Conservation (phyloP, 2,113 vertebrate genomes). For the Spilogale gracilis region DNA sequence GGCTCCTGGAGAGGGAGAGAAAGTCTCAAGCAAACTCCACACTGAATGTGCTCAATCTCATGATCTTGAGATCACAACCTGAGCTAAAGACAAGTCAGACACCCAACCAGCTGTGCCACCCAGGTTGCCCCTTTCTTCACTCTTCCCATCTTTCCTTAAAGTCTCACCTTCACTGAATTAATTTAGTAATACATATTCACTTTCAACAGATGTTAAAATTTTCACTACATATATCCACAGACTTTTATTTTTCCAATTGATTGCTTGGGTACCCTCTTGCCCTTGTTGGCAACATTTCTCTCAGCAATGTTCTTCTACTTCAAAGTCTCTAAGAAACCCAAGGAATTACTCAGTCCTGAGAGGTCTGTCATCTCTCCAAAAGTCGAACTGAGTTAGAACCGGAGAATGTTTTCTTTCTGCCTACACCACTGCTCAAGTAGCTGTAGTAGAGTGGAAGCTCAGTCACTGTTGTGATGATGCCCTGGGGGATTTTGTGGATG, state of each 20-base stretch:
- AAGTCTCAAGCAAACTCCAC: neutral
- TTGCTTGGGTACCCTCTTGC: neutral
- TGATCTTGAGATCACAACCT: neutral
- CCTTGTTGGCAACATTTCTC: neutral
- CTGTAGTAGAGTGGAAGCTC: neutral
- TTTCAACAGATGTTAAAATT: neutral
- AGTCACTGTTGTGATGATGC: neutral
- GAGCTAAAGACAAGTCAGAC: neutral
- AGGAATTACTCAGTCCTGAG: neutral
- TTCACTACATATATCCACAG: neutral
- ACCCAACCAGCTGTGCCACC: neutral
- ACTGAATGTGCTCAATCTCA: neutral
- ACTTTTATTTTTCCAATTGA: neutral
- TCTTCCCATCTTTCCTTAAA: neutral
- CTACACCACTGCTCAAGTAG: rapidly evolving
- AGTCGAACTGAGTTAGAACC: neutral
- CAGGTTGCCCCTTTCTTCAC: neutral
- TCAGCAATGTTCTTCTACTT: neutral
- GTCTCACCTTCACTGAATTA: neutral
- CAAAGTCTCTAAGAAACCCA: neutral
- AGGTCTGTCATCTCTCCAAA: neutral
- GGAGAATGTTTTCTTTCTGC: neutral
- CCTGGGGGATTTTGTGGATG: neutral
- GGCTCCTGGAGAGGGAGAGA: neutral
- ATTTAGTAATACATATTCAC: neutral